Percentiles rank a stretch among this genome's conserved stretches.
Conservation (phyloP, 1,140 invertebrate genomes). For the Zaprionus camerounensis region DNA sequence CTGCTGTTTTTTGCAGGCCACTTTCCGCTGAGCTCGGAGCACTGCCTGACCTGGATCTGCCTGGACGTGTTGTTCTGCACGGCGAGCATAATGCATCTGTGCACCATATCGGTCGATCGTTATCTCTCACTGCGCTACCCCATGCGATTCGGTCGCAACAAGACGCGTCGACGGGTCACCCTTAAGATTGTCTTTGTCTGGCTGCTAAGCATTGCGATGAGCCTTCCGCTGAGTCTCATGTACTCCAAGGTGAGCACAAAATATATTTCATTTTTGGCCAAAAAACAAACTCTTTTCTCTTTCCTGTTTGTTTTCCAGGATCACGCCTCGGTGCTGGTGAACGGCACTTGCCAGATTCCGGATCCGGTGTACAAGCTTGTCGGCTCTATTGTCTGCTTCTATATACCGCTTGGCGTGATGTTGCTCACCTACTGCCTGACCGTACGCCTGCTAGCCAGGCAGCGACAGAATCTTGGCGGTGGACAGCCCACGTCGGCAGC, state of each 20-base stretch:
- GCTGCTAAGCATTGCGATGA: slow-evolving; percentile 95
- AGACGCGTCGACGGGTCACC: slow-evolving; percentile 92
- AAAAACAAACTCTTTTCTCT: slow-evolving; percentile 13
- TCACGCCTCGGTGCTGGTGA: slow-evolving; percentile 91
- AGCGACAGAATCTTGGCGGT: slow-evolving; percentile 89
- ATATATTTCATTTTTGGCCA: neutral
- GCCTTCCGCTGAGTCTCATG: slow-evolving; percentile 93
- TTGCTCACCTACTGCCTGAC: slow-evolving; percentile 96
- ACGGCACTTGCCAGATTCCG: slow-evolving; percentile 93
- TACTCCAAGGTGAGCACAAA: slow-evolving; percentile 90
- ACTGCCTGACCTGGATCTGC: slow-evolving; percentile 94
- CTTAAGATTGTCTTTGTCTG: slow-evolving; percentile 96
- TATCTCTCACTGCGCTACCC: slow-evolving; percentile 93
- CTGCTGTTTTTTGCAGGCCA: slow-evolving; percentile 87
- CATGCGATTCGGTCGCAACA: slow-evolving; percentile 95
- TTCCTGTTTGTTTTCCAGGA: slow-evolving; percentile 86
- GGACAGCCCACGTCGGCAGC: slow-evolving; percentile 69
- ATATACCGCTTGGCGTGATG: slow-evolving; percentile 97
- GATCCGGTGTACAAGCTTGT: slow-evolving; percentile 96
- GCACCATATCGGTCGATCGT: slow-evolving; percentile 97
- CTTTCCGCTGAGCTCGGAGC: slow-evolving; percentile 92
- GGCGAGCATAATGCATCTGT: slow-evolving; percentile 97
- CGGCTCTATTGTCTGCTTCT: slow-evolving; percentile 97
- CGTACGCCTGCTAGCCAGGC: slow-evolving; percentile 91
- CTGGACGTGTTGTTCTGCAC: slow-evolving; percentile 98